Evolutionary conservation across 2,797 vertebrate species (phyloP).

Genomic region (Sus cebifrons): DNA sequence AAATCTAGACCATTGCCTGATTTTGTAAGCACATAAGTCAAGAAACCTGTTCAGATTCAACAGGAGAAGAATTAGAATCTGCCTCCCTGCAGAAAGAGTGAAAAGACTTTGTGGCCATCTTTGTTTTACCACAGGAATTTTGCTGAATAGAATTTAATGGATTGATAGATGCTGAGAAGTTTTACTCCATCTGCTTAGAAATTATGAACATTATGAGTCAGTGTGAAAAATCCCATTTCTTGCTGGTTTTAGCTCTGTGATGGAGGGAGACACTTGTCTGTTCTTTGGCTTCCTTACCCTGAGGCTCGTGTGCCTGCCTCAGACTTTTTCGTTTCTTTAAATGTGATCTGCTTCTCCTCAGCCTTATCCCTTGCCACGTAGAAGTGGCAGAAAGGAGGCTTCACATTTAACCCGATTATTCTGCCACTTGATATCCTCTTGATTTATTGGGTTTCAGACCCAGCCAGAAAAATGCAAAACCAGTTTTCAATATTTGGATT

Average conservation of each 20-base stretch:
- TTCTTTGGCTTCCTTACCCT: not conserved
- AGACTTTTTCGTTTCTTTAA: not conserved
- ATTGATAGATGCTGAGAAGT: not conserved
- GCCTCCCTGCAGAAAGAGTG: not conserved
- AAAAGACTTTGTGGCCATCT: not conserved
- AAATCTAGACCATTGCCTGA: not conserved
- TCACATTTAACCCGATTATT: constrained; percentile 19
- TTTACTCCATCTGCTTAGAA: not conserved
- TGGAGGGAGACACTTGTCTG: not conserved
- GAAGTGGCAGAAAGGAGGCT: not conserved
- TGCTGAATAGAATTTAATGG: not conserved
- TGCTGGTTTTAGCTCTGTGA: not conserved
- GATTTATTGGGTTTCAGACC: not conserved
- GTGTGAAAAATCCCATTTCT: not conserved
- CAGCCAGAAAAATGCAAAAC: not conserved
- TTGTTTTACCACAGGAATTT: not conserved
- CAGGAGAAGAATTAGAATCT: not conserved
- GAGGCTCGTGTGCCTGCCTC: not conserved
- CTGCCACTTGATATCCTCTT: not conserved
- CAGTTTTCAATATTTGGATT: not conserved
- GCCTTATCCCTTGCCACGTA: not conserved
- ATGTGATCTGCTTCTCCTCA: not conserved
- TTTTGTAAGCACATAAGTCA: not conserved
- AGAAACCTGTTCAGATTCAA: not conserved
- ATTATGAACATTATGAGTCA: not conserved